Evolutionary conservation across 2,888 invertebrate genomes (phyloP), one percentile per base, ranked within the genome.

Genomic region (Andricus quercusramuli): DNA sequence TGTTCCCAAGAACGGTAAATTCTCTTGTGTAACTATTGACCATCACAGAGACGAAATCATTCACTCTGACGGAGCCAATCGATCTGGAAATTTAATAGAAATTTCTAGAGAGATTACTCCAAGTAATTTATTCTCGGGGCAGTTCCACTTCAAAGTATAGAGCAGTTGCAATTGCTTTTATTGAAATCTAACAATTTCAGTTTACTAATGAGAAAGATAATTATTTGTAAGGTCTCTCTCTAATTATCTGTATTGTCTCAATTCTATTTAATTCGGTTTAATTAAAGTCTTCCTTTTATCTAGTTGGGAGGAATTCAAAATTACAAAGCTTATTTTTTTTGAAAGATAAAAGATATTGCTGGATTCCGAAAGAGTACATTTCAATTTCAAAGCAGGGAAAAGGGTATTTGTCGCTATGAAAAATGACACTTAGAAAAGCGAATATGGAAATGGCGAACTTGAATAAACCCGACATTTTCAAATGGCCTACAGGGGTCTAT

Each of bases 391-490:
- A 25, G 62, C 15, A 62, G 25, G 17, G 13, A 44, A 44, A 17
- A 22, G 41, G 13, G 13, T n/a, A 29, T n/a, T 20, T 9, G 29
- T 51, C 47, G 20, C 25, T 68, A 25, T 62, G 62, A 62, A 62
- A 62, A 62, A 62, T 13, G 25, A 62, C 62, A 62, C 22, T 62
- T 22, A 59, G 47, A 47, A 17, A 22, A 70, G 41, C 68, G 68
- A 56, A 74, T 32, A 51, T 74, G 32, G n/a, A 32, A 74, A 74
- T 51, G 51, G 51, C 20, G 51, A 29, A 67, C 13, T 68, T 44
- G 8, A 68, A 13, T 68, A 47, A 68, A 56, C 20, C 11, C 56
- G 25, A 74, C 51, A 74, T 51, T 74, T 74, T 32, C 74, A 74
- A 56, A 74, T 74, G 74, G 56, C 47, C 13, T 56, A 51, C n/a